Conservation (phyloP, 2,888 invertebrate genomes). For the Scotopteryx bipunctaria region DNA sequence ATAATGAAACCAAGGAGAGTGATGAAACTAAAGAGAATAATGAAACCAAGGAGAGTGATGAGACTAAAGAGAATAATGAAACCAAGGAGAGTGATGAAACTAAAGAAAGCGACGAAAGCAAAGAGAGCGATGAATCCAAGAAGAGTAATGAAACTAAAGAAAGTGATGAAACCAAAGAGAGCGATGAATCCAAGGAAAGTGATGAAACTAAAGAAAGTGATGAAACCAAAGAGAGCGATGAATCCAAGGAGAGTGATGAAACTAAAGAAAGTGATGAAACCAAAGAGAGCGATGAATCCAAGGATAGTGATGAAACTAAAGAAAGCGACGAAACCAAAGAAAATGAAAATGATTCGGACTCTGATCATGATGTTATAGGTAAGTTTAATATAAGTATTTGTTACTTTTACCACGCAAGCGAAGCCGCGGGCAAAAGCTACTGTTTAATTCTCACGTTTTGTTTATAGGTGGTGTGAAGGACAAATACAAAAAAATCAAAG, state of each 20-base stretch:
- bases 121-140: neutral
- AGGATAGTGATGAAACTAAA: neutral
- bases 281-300: neutral
- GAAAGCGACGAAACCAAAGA: neutral
- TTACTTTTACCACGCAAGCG: too few relatives aligned
- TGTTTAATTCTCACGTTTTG: too few relatives aligned
- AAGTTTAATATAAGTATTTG: neutral
- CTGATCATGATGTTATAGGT: slow-evolving; percentile 1
- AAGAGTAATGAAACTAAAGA: neutral
- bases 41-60: neutral
- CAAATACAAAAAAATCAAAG: neutral
- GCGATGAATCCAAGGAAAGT: neutral
- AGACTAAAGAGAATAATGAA: neutral
- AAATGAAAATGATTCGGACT: neutral
- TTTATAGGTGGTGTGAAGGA: slow-evolving; percentile 1
- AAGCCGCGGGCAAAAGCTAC: too few relatives aligned
- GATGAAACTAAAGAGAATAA: neutral
- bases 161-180: neutral
- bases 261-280: neutral
- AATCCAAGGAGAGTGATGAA: neutral
- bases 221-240: neutral
- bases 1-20: neutral
- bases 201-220: neutral
- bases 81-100: neutral
- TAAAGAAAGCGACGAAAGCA: neutral